phyloP scores from a whole-genome alignment of 2,797 vertebrate species.

The Pangasius djambal region DNA sequence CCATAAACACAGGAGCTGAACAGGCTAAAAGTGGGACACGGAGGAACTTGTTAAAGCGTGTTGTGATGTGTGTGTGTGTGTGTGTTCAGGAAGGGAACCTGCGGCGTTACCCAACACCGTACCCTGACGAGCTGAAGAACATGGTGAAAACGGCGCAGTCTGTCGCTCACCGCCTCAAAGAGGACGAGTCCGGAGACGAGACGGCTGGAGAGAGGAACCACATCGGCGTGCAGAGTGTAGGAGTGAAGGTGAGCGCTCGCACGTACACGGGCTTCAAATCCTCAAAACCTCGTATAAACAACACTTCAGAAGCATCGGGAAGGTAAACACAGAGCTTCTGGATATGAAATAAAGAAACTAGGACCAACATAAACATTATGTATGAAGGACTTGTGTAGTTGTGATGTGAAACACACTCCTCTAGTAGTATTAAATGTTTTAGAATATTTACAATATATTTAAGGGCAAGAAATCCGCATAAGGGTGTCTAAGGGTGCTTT shows the following conservation, averaged over 20 bases:
- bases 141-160: slow-evolving; percentile 99
- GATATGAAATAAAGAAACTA: background rate
- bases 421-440: no score
- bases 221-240: slow-evolving; percentile 85
- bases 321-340: background rate
- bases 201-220: slow-evolving; percentile 78
- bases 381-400: no score
- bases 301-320: background rate
- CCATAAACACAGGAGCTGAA: background rate
- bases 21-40: background rate
- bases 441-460: background rate
- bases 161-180: slow-evolving; percentile 92
- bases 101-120: slow-evolving; percentile 97
- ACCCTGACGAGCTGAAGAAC: slow-evolving; percentile 98
- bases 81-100: slow-evolving; percentile 89
- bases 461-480: background rate
- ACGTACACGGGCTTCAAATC: no score
- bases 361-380: background rate
- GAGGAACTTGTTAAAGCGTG: background rate
- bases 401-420: no score
- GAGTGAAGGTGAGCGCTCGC: slow-evolving; percentile 81
- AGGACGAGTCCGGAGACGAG: slow-evolving; percentile 88
- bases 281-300: background rate
- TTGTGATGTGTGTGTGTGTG: background rate
- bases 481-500: no score